Evolutionary conservation across 2,113 vertebrate genomes (phyloP).

Genomic region (Phaethornis superciliosus): DNA sequence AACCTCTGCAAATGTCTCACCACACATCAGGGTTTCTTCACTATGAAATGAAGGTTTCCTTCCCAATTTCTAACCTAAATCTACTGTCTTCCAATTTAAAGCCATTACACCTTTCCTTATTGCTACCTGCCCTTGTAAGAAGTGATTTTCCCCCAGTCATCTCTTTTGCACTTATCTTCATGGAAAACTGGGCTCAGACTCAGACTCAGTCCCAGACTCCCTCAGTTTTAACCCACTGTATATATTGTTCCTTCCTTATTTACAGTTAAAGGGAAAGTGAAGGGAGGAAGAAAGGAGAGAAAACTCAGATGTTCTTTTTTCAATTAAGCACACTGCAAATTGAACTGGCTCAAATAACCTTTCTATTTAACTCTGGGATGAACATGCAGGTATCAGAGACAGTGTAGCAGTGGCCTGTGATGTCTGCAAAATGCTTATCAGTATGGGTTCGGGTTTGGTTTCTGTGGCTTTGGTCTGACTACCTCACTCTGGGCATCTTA

Average conservation of each 20-base stretch:
- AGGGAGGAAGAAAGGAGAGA: neutral
- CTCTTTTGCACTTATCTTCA: neutral
- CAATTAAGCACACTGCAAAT: neutral
- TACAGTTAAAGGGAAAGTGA: neutral
- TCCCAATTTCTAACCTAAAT: too few relatives aligned
- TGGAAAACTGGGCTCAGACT: neutral
- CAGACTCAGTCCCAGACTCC: neutral
- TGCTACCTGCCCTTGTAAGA: too few relatives aligned
- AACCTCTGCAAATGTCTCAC: too few relatives aligned
- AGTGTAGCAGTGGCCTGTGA: neutral
- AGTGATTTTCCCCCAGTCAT: neutral
- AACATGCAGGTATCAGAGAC: neutral
- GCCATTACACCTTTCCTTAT: too few relatives aligned
- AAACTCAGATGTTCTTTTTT: neutral
- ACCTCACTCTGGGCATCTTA: neutral
- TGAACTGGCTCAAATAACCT: neutral
- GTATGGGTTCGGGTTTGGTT: neutral
- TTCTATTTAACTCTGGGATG: neutral
- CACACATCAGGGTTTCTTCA: too few relatives aligned
- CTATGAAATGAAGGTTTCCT: too few relatives aligned
- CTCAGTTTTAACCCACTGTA: neutral
- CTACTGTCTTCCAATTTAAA: too few relatives aligned
- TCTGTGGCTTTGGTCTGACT: neutral
- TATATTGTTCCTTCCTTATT: neutral
- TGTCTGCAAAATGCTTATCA: neutral